A percentile compares a stretch with the other conserved stretches of the same genome.
phyloP scores from a whole-genome alignment of 1,140 invertebrate species.

The Pseudomyrmex cubaensis region DNA sequence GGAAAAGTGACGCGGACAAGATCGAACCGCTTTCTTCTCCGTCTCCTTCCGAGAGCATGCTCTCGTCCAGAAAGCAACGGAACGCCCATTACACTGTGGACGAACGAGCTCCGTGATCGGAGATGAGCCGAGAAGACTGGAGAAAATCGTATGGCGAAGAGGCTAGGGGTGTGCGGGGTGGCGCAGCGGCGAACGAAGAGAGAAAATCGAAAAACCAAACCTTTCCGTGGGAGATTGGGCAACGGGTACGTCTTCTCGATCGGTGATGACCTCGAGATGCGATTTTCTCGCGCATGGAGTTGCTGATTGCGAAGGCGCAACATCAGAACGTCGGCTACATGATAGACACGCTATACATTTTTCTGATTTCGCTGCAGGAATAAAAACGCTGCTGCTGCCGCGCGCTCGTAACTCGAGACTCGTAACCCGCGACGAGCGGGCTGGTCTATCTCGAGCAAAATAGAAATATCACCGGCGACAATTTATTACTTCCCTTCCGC shows the following conservation, averaged over 20 bases:
- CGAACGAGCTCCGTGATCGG: conserved; percentile 51
- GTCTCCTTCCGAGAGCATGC: conserved; percentile 27
- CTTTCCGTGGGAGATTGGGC: conserved; percentile 62
- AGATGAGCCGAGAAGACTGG: conserved; percentile 52
- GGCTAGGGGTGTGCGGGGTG: not conserved
- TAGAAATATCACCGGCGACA: conserved; percentile 47
- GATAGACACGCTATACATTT: conserved; percentile 30
- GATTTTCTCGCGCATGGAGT: conserved; percentile 70
- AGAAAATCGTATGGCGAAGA: conserved; percentile 22
- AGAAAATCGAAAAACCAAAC: conserved; percentile 69
- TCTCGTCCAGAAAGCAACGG: conserved; percentile 57
- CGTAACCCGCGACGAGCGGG: conserved; percentile 32
- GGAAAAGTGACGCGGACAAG: not conserved
- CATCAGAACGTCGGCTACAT: conserved; percentile 27
- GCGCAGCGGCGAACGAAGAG: not conserved
- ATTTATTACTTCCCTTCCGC: conserved; percentile 49
- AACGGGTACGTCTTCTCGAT: conserved; percentile 64
- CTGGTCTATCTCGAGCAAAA: conserved; percentile 28
- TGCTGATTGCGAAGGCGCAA: conserved; percentile 66
- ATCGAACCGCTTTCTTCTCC: conserved; percentile 36
- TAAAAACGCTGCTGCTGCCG: conserved; percentile 18
- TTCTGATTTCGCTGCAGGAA: conserved; percentile 28
- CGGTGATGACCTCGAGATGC: conserved; percentile 64
- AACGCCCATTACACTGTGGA: conserved; percentile 67
- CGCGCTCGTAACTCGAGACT: conserved; percentile 18